These are phyloP conservation scores for Salminus brasiliensis DNA, from an alignment of 2,113 vertebrate species.

Conservation along the genomic window DNA sequence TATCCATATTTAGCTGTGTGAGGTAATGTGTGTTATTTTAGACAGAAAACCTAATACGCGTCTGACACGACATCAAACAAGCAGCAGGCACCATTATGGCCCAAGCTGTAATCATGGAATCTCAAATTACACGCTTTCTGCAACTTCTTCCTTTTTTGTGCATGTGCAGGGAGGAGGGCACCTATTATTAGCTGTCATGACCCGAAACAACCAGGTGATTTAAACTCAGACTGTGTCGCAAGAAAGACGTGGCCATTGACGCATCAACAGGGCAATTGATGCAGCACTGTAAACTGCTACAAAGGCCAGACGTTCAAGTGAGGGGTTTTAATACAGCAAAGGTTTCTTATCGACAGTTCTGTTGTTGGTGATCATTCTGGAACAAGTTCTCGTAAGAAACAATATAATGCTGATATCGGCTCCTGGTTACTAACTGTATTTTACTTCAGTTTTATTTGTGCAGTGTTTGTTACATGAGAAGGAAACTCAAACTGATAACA, in stretches of 20 bases:
- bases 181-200: slow-evolving; percentile 32
- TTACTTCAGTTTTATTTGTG: not conserved
- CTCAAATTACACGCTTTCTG: slow-evolving; percentile 38
- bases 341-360: not conserved
- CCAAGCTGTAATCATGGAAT: slow-evolving; percentile 22
- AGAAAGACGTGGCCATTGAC: not conserved
- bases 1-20: not conserved
- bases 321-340: too few relatives aligned
- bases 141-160: not conserved
- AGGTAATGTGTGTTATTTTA: slow-evolving; percentile 6
- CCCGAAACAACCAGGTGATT: slow-evolving; percentile 1
- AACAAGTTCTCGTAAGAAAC: not conserved
- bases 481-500: too few relatives aligned
- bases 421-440: not conserved
- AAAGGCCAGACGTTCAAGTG: not conserved
- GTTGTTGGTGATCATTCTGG: not conserved
- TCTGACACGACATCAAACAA: slow-evolving; percentile 24
- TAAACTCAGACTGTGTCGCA: not conserved
- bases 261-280: not conserved
- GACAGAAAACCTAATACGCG: not conserved
- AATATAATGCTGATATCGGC: not conserved
- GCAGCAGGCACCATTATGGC: slow-evolving; percentile 10
- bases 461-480: too few relatives aligned
- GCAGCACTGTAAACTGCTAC: not conserved
- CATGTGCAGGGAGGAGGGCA: not conserved